Conservation (phyloP, 2,797 vertebrate species). For the Gallinago nigripennis region DNA sequence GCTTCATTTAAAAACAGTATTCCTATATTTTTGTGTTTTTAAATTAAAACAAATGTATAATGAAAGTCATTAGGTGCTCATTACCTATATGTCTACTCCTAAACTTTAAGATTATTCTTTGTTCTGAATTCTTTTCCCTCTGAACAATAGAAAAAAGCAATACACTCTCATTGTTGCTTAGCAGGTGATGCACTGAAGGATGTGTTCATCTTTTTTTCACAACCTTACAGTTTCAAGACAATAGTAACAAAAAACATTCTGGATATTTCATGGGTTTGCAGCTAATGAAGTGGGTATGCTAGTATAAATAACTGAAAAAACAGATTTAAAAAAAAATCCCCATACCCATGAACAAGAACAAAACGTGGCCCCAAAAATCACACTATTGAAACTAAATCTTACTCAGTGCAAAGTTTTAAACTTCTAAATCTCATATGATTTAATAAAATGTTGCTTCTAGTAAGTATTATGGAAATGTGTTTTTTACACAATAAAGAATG, state of each 20-base stretch:
- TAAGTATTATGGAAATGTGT: neutral
- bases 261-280: conserved; percentile 3
- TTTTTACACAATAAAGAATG: neutral
- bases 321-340: neutral
- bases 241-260: neutral
- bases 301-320: neutral
- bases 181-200: neutral
- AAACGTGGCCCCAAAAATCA: neutral
- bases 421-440: neutral
- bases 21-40: neutral
- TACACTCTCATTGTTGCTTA: neutral
- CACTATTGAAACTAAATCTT: neutral
- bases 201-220: neutral
- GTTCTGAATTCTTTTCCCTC: neutral
- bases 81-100: neutral
- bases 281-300: neutral
- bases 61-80: neutral
- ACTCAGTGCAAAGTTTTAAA: neutral
- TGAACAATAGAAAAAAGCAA: neutral
- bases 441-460: neutral
- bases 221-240: conserved; percentile 1
- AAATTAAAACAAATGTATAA: neutral
- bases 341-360: neutral
- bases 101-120: neutral
- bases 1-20: conserved; percentile 29